phyloP scores from a whole-genome alignment of 2,113 vertebrate species.

The Mugil cephalus region DNA sequence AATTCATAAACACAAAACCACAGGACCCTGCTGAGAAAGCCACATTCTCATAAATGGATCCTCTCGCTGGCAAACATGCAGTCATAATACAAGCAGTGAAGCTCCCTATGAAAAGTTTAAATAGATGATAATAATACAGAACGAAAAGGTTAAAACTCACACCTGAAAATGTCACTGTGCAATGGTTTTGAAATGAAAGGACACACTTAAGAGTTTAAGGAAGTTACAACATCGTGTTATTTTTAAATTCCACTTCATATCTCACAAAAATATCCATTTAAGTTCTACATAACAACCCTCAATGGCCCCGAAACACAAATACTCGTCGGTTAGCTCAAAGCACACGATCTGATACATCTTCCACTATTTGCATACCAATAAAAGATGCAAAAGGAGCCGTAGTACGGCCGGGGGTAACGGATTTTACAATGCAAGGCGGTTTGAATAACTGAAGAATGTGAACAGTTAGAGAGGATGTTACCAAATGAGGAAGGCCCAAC shows the following conservation, averaged over 20 bases:
- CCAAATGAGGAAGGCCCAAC: not conserved
- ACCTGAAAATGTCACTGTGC: not conserved
- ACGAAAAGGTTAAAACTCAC: no score
- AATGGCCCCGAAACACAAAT: not conserved
- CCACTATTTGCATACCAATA: not conserved
- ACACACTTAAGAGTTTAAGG: not conserved
- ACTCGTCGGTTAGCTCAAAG: not conserved
- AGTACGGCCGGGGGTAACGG: no score
- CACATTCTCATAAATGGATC: conserved; percentile 65
- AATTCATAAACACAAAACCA: conserved; percentile 69
- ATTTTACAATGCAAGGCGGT: not conserved
- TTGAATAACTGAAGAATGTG: conserved; percentile 37
- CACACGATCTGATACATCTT: not conserved
- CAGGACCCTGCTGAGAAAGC: conserved; percentile 59
- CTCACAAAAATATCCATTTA: not conserved
- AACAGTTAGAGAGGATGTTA: conserved; percentile 12
- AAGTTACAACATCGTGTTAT: conserved; percentile 9
- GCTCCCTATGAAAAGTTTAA: not conserved
- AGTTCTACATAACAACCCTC: not conserved
- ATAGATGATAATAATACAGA: no score
- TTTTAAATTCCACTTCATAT: not conserved
- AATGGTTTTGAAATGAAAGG: not conserved
- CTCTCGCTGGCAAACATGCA: conserved; percentile 33
- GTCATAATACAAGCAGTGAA: conserved; percentile 16
- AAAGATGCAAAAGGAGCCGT: no score